Evolutionary conservation across 1,140 invertebrate species (phyloP), one percentile per base, ranked within the genome.

Genomic region (Thaumatotibia leucotreta): DNA sequence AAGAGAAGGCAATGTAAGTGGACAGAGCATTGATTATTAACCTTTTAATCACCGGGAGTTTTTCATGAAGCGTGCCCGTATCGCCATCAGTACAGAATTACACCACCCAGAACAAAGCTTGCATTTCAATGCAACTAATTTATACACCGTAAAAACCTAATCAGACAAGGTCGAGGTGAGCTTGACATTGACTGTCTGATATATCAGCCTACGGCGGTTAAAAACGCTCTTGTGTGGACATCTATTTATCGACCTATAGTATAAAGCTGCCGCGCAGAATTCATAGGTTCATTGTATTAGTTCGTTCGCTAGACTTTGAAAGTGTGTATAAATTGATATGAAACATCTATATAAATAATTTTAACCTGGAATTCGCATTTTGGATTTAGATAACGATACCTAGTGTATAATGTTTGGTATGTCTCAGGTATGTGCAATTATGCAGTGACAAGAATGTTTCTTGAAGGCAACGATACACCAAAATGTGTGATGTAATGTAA

Each of bases 301-400:
- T 45, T 45, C 39, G 39, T 20, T 45, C 8, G 39, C 39, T 45
- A 45, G 9, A 20, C n/a, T 39, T 20, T 4, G n/a, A n/a, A 45
- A 20, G 5, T 8, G 14, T 17, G 20, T 20, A 20, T 6, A 45
- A 11, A 45, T 45, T 45, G n/a, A 8, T 45, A 45, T 45, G 39
- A 20, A 17, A 17, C n/a, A 45, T n/a, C 17, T 29, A 2, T 29
- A 49, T 49, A 5, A 29, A 1, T 29, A 58, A 27, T 14, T 11
- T 29, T 74, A 70, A 78, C 39, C 79, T 73, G 79, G 72, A 70
- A 81, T 83, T 82, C 80, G 77, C 83, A 85, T 87, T 87, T 85
- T 73, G 76, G 73, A 83, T 61, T 73, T 81, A 77, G 74, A 73
- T 72, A 79, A 74, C 66, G 68, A 54, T 62, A 78, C 72, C 64